Evolutionary conservation across 2,797 vertebrate species (phyloP), one percentile per base, ranked within the genome.

Genomic region (Sparidentex hasta): DNA sequence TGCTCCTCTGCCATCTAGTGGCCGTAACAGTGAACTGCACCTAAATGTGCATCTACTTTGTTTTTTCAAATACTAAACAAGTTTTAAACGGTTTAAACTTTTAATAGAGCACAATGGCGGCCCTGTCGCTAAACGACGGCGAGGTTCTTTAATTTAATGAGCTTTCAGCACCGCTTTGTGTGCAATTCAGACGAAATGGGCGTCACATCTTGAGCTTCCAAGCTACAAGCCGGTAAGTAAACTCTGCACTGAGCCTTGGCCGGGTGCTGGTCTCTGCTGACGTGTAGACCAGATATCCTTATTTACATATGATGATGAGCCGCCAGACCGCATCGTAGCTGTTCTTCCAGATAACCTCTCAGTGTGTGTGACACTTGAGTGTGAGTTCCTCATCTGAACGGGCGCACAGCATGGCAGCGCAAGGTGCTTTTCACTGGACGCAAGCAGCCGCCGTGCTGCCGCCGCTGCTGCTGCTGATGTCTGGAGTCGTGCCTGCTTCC

Each of bases 381-480:
- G 11, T 13, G 1, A 55, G 76, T 61, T 82, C 51, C 38, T 74
- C 27, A 1, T 67, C n/a, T 61, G 59, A 20, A 11, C 54, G 16
- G 65, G 14, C 14, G 21, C 21, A 21, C 62, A 38, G n/a, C 52
- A 90, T 92, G 89, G 65, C 81, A 18, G 62, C 0, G 70, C 81
- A 16, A 66, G 46, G 75, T 76, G 74, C 25, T 62, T 14, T 5
- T 38, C 21, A 0, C 61, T 71, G 84, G 77, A 52, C 79, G 71
- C 62, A 7, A 23, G 38, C 25, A 46, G 66, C 25, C 47, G 66
- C 25, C 47, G 38, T 70, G 23, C 8, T 87, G 17, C 71, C 91
- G 58, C 38, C 74, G 65, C 50, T 88, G 29, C 25, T 84, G 69
- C 44, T 63, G 38, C 8, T 38, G 38, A 1, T 91, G 4, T 61